Percentiles rank a stretch among this genome's conserved stretches.
phyloP scores from a whole-genome alignment of 2,888 invertebrate genomes.

The Thymelicus acteon region DNA sequence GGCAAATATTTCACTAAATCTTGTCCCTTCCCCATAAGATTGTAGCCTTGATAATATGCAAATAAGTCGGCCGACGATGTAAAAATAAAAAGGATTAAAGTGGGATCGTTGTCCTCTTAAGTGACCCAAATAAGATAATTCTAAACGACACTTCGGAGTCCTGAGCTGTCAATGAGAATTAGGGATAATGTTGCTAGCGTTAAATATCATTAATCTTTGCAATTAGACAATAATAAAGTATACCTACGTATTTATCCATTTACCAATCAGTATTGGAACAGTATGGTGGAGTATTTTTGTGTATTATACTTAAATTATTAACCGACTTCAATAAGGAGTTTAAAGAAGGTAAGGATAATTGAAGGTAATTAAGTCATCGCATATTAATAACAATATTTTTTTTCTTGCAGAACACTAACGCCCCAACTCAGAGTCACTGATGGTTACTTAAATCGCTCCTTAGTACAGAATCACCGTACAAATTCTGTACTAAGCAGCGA shows the following conservation, averaged over 20 bases:
- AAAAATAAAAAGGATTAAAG: slow-evolving; percentile 73
- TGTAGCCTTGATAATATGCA: slow-evolving; percentile 77
- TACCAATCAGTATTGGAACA: background rate
- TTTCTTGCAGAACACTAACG: too few species aligned
- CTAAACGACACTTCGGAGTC: slow-evolving; percentile 62
- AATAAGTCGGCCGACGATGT: slow-evolving; percentile 72
- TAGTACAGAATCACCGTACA: too few species aligned
- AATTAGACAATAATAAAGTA: slow-evolving; percentile 25
- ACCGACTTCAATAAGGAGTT: too few species aligned
- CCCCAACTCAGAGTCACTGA: too few species aligned
- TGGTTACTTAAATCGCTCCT: too few species aligned
- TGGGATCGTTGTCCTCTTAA: slow-evolving; percentile 72
- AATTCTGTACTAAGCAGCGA: too few species aligned
- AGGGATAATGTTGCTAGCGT: slow-evolving; percentile 67
- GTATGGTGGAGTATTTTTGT: too few species aligned
- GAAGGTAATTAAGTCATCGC: too few species aligned
- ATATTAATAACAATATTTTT: too few species aligned
- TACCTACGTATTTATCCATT: background rate
- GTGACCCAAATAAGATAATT: slow-evolving; percentile 81
- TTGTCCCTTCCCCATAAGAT: slow-evolving; percentile 74
- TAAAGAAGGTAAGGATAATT: too few species aligned
- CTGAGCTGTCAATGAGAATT: slow-evolving; percentile 77
- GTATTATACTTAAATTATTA: too few species aligned
- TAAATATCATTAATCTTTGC: slow-evolving; percentile 49
- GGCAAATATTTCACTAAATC: slow-evolving; percentile 76